phyloP scores from a whole-genome alignment of 2,797 vertebrate species.

The Monodelphis domestica region DNA sequence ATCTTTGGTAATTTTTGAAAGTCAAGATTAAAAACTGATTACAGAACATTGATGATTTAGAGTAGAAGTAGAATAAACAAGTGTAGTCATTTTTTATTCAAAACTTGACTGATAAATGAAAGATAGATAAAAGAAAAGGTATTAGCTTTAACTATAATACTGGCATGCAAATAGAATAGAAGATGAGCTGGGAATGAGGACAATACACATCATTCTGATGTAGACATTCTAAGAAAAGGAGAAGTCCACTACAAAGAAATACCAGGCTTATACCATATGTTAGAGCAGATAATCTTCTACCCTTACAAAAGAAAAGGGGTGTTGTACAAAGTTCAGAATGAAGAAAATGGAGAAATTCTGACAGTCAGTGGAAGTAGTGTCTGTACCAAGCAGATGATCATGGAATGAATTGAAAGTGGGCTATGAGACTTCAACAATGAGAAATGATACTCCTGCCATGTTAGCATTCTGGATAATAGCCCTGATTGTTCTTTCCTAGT shows the following conservation, averaged over 20 bases:
- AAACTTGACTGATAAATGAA: background rate
- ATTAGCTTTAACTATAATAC: background rate
- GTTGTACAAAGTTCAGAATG: background rate
- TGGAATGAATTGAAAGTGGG: background rate
- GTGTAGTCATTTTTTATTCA: no score
- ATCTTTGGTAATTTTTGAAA: no score
- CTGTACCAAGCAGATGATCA: background rate
- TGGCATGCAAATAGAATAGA: background rate
- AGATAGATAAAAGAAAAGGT: background rate
- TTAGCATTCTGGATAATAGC: background rate
- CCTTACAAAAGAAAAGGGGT: background rate
- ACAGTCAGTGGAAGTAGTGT: background rate
- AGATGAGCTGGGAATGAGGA: background rate
- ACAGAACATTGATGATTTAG: no score
- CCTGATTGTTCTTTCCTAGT: background rate
- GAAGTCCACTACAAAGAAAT: background rate
- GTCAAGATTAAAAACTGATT: no score
- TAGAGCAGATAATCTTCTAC: no score
- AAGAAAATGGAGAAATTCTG: background rate
- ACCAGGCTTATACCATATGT: fast-evolving
- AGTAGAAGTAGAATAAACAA: no score
- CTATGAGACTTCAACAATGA: background rate
- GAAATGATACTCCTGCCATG: background rate
- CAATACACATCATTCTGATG: background rate
- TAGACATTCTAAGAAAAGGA: background rate